Base-by-base conservation (phyloP, 2,113 vertebrate species). In the Sinocyclocheilus grahami region DNA sequence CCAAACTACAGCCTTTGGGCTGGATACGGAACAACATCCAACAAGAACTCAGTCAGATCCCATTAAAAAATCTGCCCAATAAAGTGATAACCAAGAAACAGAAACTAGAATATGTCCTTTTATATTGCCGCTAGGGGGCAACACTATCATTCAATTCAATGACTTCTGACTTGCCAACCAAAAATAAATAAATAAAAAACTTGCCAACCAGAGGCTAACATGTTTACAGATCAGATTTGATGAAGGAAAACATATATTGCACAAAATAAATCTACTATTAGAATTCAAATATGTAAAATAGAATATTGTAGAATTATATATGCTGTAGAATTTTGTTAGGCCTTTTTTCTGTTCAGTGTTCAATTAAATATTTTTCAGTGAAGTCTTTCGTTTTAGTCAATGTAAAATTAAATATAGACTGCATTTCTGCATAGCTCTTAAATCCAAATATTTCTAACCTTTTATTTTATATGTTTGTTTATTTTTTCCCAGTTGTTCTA, bases 141-240 rank as follows among this genome's bases (percentile, higher is more conserved):
- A 92, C 86, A 87, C 71, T 24, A 60, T 24, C 91, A 88, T 91
- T 95, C 93, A 94, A 93, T 93, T 94, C 93, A 92, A 92, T 60
- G 10, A 37, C 27, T 60, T 78, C 14, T 78, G 48, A 78, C 24
- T 55, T 78, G 27, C 9, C 48, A 78, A 77, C 3, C 27, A 27
- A 27, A 27, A 27, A 27, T 27, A 27, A 27, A 27, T 27, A 27
- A 27, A 27, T 27, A 27, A 27, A 27, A 27, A 27, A 27, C 27
- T 1, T 27, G 27, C 27, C 27, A 27, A 27, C 27, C 27, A 12
- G 4, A 80, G 20, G 24, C 20, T 11, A 62, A 63, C 30, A 42
- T 46, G 30, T 58, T 60, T 27, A 37, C 20, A 80, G 14, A 33
- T 33, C 27, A 69, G 16, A 69, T 69, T 2, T 48, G 10, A 3